These are phyloP conservation scores for Rostratula benghalensis DNA, from an alignment of 2,113 vertebrate genomes.

Conservation along the genomic window DNA sequence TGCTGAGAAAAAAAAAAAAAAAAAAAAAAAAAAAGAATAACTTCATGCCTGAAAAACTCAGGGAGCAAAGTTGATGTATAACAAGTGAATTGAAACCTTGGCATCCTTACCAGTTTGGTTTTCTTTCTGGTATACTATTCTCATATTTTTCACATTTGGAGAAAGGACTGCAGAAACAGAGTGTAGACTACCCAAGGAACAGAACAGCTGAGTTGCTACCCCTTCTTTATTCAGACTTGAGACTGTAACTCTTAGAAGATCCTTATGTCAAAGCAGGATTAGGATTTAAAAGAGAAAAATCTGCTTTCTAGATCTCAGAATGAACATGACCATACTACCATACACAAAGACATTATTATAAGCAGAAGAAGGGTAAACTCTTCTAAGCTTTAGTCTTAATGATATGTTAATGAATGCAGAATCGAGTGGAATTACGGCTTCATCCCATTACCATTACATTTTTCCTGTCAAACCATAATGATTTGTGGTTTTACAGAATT, in stretches of 20 bases:
- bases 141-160: neutral
- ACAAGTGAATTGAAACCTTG: neutral
- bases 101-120: neutral
- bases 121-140: neutral
- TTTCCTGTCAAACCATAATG: neutral
- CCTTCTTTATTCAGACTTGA: neutral
- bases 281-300: neutral
- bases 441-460: neutral
- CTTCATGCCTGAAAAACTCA: neutral
- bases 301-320: neutral
- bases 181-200: neutral
- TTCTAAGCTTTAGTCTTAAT: neutral
- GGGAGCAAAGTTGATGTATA: neutral
- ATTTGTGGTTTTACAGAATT: neutral
- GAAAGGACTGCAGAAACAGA: neutral
- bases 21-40: neutral
- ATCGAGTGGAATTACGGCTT: neutral
- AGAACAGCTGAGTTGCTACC: neutral
- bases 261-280: neutral
- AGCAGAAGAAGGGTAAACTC: neutral
- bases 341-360: neutral
- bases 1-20: neutral
- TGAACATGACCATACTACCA: neutral
- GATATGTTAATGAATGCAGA: neutral
- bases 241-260: neutral